Percentiles rank a stretch among this genome's conserved stretches.
Conservation (phyloP, 53 echinoderm and acorn worm genomes). For the Glandiceps talaboti region DNA sequence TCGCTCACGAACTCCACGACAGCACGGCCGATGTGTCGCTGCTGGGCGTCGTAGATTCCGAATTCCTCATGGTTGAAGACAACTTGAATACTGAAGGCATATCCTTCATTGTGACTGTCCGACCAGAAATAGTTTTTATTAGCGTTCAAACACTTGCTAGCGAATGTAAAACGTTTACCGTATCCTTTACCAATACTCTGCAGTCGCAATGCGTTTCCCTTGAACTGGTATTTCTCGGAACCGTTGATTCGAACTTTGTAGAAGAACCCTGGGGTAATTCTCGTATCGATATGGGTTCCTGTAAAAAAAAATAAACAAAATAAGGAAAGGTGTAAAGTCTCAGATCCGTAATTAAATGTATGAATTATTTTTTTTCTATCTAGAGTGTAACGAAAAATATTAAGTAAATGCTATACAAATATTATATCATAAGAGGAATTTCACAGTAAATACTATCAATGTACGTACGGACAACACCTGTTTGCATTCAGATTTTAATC, state of each 20-base stretch:
- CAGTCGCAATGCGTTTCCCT: slow-evolving; percentile 35
- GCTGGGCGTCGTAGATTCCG: slow-evolving; percentile 26
- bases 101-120: slow-evolving; percentile 42
- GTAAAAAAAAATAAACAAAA: slow-evolving; percentile 8
- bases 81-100: slow-evolving; percentile 47
- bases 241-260: slow-evolving; percentile 50
- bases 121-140: slow-evolving; percentile 73
- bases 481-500: too few species aligned
- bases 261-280: slow-evolving; percentile 52
- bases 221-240: slow-evolving; percentile 29
- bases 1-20: slow-evolving; percentile 31
- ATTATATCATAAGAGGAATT: too few species aligned
- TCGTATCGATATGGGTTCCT: slow-evolving; percentile 46
- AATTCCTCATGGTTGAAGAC: slow-evolving; percentile 43
- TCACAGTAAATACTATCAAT: too few species aligned
- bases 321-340: neutral
- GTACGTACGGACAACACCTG: too few species aligned
- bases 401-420: too few species aligned
- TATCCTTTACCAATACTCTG: slow-evolving; percentile 57
- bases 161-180: slow-evolving; percentile 56
- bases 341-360: too few species aligned
- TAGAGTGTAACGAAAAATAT: too few species aligned
- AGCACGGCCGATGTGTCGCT: slow-evolving; percentile 50
- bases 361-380: too few species aligned
- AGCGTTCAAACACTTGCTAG: slow-evolving; percentile 23